Conservation (phyloP, 2,888 invertebrate genomes). For the Troides aeacus region DNA sequence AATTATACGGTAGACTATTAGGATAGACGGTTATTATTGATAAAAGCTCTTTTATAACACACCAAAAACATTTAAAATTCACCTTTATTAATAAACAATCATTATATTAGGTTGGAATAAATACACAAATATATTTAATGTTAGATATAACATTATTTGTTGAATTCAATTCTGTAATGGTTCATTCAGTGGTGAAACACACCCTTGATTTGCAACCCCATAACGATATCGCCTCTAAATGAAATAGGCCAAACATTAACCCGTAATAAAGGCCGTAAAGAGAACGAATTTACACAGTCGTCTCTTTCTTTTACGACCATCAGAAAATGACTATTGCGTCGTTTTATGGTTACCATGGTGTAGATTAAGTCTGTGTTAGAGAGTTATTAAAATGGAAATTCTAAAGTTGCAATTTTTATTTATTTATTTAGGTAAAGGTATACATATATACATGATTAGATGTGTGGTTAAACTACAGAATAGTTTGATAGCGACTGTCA, state of each 20-base stretch:
- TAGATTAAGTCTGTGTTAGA: slow-evolving; percentile 15
- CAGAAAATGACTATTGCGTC: slow-evolving; percentile 24
- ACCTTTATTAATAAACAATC: no score
- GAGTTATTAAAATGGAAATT: slow-evolving; percentile 4
- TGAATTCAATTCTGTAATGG: not conserved
- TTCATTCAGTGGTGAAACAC: not conserved
- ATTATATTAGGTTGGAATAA: not conserved
- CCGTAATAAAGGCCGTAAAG: slow-evolving; percentile 24
- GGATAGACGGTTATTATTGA: no score
- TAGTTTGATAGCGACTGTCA: no score
- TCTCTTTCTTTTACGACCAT: slow-evolving; percentile 24
- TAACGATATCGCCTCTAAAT: slow-evolving; percentile 11
- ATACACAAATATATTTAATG: not conserved
- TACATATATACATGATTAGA: no score
- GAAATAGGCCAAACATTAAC: slow-evolving; percentile 26
- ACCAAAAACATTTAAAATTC: no score
- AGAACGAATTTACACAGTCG: slow-evolving; percentile 21
- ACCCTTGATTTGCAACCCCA: slow-evolving; percentile 17
- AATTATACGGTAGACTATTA: no score
- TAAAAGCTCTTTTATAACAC: no score
- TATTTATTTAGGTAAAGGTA: no score
- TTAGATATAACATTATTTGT: not conserved
- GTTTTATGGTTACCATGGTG: slow-evolving; percentile 20
- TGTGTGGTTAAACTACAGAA: no score
- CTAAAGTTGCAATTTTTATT: not conserved